Evolutionary conservation across 2,797 vertebrate genomes (phyloP), one percentile per base, ranked within the genome.

Genomic region (Coregonus ussuriensis): DNA sequence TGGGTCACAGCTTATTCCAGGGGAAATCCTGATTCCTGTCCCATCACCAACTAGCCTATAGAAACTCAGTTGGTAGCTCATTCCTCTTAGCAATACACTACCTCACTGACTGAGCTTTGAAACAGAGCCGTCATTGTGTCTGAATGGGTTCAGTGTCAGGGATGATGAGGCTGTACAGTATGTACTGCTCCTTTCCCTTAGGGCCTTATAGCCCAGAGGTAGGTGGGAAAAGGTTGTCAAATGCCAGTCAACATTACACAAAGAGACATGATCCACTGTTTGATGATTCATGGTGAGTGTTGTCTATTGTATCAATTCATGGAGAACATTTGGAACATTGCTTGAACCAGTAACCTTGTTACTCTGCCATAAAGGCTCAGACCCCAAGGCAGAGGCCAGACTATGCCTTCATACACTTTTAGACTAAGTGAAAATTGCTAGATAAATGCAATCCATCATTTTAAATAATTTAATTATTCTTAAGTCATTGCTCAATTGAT

Each of bases 31-130:
- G 18, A 62, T 62, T 11, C 41, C 6, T 21, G 56, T 21, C n/a
- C 56, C 56, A n/a, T 62, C 56, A 62, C 3, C n/a, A 62, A 21
- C 56, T 62, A 62, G n/a, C 56, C 56, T 62, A 21, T 62, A 72
- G 89, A 90, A 90, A 92, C 86, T 87, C 87, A 87, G 89, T 90
- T 80, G 62, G 79, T 76, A 77, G 41, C 79, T 79, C 75, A 81
- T 76, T 83, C 71, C 76, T 80, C 18, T 62, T 63, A 88, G 82
- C 91, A 47, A 9, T 47, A 13, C 31, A 31, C 83, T 84, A 88
- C 84, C 90, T 92, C 89, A 77, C 83, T 71, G 83, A 82, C 86
- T 89, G 80, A 77, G 83, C 81, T 63, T 54, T 87, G 90, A 93
- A 92, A 93, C 84, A 63, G 25, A 86, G 88, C 84, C 72, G 16